Evolutionary conservation across 2,888 invertebrate species (phyloP).

Genomic region (Anorthoa munda): DNA sequence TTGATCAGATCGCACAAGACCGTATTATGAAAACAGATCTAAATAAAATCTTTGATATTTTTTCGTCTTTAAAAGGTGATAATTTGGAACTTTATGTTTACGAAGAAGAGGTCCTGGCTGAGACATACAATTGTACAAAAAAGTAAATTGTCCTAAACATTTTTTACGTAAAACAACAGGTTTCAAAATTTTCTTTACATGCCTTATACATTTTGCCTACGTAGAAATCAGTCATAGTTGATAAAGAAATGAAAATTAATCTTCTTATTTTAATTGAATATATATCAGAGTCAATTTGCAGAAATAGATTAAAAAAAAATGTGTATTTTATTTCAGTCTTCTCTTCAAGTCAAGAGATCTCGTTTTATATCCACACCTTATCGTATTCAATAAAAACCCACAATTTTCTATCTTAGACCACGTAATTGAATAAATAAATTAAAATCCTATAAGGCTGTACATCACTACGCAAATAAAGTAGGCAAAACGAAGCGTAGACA

Average conservation of each 20-base stretch:
- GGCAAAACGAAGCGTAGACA: slow-evolving; percentile 76
- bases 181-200: no score
- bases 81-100: neutral
- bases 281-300: no score
- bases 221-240: no score
- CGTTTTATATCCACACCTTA: slow-evolving; percentile 44
- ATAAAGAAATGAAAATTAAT: no score
- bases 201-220: no score
- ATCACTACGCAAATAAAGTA: slow-evolving; percentile 76
- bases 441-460: slow-evolving; percentile 67
- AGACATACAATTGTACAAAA: no score
- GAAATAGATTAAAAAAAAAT: no score
- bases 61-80: neutral
- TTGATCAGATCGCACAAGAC: slow-evolving; percentile 84
- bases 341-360: neutral
- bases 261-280: no score
- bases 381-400: slow-evolving; percentile 49
- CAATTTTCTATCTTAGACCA: slow-evolving; percentile 51
- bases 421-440: slow-evolving; percentile 70
- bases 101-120: no score
- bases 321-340: neutral
- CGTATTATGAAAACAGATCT: slow-evolving; percentile 66
- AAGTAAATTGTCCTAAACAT: no score
- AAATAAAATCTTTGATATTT: slow-evolving; percentile 54
- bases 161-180: no score